Base-by-base conservation (phyloP, 2,888 invertebrate species). In the Periphyllus acericola region DNA sequence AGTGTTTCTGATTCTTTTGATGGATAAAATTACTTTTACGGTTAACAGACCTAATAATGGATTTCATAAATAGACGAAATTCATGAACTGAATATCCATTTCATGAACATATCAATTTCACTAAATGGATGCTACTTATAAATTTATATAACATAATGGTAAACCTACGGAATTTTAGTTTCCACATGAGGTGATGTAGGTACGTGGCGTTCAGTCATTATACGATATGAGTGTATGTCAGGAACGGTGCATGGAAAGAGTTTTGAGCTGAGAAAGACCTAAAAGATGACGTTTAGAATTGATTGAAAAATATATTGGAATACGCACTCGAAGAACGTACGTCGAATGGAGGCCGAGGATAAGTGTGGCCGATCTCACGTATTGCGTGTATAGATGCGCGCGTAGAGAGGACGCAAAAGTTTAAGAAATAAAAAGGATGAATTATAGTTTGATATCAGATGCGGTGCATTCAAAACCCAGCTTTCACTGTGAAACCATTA, bases 61-160 rank as follows among this genome's bases (percentile, higher is more conserved):
- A 80, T 80, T 68, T 66, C 4, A 36, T 19, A 29, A 66, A 80
- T 40, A 40, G 19, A 81, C n/a, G 17, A 80, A 80, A 32, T 40
- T 21, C 29, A 21, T 29, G n/a, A 68, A 40, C 40, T 80, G 66
- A 66, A 66, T 80, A 80, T 80, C 80, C 81, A 40, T 81, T 81
- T 68, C 81, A 32, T 19, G 66, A 66, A 66, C 36, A 55, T 79
- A 79, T 79, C 34, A 60, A 79, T 79, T 79, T 79, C 79, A 60
- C 55, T 60, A 79, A 79, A 79, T 79, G 55, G 55, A 79, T 55
- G 55, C 55, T 55, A 80, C 36, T 60, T 80, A 80, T 60, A n/a
- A 60, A 80, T 36, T 25, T 36, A 60, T 60, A 11, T 34, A 80
- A 36, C 21, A 6, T 60, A 32, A 60, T 19, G 66, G 8, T 60